Evolutionary conservation across 2,113 vertebrate species (phyloP).

Genomic region (Callochromis pleurospilus): DNA sequence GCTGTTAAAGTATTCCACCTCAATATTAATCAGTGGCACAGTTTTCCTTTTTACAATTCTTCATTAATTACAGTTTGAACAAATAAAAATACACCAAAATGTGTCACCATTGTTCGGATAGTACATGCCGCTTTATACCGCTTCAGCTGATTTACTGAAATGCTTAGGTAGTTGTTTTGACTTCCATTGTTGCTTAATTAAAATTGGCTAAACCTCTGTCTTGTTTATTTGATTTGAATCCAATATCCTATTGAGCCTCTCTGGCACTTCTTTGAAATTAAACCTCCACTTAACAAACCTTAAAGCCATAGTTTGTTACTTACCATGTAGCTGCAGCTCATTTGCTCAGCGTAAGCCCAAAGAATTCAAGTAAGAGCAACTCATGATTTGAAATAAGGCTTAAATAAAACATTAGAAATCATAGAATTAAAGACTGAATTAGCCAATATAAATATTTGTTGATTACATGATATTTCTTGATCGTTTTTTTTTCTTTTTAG

Average conservation of each 20-base stretch:
- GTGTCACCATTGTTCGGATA: neutral
- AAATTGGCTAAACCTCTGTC: neutral
- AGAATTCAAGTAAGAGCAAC: neutral
- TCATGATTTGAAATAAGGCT: neutral
- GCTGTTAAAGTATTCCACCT: neutral
- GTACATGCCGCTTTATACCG: neutral
- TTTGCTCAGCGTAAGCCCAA: neutral
- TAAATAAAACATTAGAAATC: neutral
- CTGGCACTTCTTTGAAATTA: neutral
- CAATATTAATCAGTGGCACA: neutral
- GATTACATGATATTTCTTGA: neutral
- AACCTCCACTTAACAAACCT: neutral
- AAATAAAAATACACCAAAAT: neutral
- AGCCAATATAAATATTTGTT: neutral
- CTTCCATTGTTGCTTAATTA: neutral
- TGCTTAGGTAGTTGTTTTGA: neutral
- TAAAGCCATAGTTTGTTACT: neutral
- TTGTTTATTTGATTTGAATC: neutral
- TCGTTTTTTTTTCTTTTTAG: accelerated
- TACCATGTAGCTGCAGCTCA: neutral
- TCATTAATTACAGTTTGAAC: neutral
- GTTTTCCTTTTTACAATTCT: neutral
- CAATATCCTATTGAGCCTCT: neutral
- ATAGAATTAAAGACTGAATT: neutral
- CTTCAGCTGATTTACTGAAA: neutral